These are phyloP conservation scores for Eulacestoma nigropectus DNA, from an alignment of 2,113 vertebrate genomes.

Conservation along the genomic window DNA sequence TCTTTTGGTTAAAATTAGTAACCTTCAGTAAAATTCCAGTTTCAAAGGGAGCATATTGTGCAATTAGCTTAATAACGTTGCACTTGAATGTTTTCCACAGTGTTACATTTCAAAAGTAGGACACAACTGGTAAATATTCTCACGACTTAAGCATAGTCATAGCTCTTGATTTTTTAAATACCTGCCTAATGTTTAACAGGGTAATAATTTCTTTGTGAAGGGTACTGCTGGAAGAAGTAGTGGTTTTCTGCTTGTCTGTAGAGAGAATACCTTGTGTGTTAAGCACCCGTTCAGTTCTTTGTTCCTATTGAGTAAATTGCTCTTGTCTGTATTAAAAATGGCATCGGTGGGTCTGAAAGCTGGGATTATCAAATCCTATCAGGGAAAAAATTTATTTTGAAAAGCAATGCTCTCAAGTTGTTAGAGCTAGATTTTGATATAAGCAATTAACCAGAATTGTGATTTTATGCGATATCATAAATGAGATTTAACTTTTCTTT, in stretches of 20 bases:
- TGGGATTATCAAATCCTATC: not conserved
- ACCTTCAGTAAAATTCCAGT: not conserved
- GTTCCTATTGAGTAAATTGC: not conserved
- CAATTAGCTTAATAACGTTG: not conserved
- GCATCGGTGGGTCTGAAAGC: not conserved
- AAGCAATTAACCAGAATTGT: not conserved
- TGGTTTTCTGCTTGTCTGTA: not conserved
- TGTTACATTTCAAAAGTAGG: not conserved
- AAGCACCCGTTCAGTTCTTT: not conserved
- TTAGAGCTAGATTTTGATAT: not conserved
- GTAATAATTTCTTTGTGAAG: not conserved
- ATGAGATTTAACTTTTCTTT: not conserved
- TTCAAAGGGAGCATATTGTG: not conserved
- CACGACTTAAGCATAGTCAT: not conserved
- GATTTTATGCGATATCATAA: not conserved
- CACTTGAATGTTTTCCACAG: not conserved
- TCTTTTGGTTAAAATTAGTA: conserved; percentile 10
- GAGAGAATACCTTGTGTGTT: not conserved
- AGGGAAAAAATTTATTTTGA: not conserved
- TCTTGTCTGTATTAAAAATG: conserved; percentile 18
- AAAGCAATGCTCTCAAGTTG: not conserved
- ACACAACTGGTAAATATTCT: not conserved
- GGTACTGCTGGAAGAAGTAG: not conserved
- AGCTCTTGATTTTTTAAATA: not conserved
- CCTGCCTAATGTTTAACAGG: not conserved